Evolutionary conservation across 2,113 vertebrate genomes (phyloP).

Genomic region (Neogobius melanostomus): DNA sequence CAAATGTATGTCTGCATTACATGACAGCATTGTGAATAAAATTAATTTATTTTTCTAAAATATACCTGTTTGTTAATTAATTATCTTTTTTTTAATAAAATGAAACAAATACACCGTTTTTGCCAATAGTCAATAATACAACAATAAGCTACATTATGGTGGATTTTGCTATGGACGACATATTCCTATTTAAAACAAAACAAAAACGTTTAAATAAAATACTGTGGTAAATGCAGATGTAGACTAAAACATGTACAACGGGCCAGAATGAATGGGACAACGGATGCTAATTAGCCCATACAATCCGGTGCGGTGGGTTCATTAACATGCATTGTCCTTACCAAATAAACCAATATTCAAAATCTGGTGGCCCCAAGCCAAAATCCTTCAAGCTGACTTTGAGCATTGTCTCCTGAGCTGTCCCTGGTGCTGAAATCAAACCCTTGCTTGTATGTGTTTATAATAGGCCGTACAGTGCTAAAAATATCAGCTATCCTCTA

Average conservation of each 20-base stretch:
- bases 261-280: not conserved
- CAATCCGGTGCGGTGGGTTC: not conserved
- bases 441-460: not conserved
- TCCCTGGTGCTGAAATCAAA: constrained; percentile 61
- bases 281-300: not conserved
- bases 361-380: too few species aligned
- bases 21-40: constrained; percentile 39
- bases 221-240: too few species aligned
- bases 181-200: too few species aligned
- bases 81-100: constrained; percentile 65
- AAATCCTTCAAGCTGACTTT: constrained; percentile 8
- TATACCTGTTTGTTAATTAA: constrained; percentile 56
- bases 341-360: too few species aligned
- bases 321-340: too few species aligned
- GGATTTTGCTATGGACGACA: too few species aligned
- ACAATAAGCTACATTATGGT: too few species aligned
- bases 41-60: constrained; percentile 74
- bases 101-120: constrained; percentile 49
- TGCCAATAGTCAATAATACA: too few species aligned
- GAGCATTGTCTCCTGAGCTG: constrained; percentile 40
- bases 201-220: too few species aligned
- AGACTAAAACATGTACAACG: too few species aligned
- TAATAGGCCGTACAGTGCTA: too few species aligned
- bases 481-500: too few species aligned
- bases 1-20: constrained; percentile 46